A percentile compares a stretch with the other conserved stretches of the same genome.
phyloP scores from a whole-genome alignment of 2,888 invertebrate species.

The Galeopsomyia nigrocyanea region DNA sequence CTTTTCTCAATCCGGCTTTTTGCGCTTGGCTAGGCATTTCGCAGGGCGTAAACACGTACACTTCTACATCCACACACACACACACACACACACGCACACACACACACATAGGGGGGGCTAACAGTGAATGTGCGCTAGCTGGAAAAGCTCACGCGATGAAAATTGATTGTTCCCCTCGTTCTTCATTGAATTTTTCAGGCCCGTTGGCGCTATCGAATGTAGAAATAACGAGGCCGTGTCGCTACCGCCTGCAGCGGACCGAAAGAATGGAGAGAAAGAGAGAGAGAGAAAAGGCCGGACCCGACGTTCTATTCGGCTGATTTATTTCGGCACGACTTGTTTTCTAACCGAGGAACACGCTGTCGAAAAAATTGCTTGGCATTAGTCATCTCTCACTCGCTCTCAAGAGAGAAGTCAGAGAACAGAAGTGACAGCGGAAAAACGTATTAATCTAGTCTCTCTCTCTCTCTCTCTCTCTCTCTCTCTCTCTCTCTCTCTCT shows the following conservation, averaged over 20 bases:
- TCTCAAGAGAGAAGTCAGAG: not conserved
- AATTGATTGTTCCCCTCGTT: constrained; percentile 37
- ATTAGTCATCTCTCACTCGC: constrained; percentile 41
- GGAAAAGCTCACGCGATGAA: constrained; percentile 37
- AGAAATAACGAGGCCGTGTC: constrained; percentile 41
- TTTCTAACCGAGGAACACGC: constrained; percentile 44
- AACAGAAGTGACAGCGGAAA: constrained; percentile 38
- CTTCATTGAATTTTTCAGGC: constrained; percentile 35
- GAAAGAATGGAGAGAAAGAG: constrained; percentile 11
- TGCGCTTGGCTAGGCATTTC: not conserved
- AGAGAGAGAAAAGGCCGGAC: constrained; percentile 22
- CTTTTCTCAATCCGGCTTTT: constrained; percentile 17
- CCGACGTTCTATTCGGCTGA: constrained; percentile 35
- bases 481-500: constrained; percentile 22
- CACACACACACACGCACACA: constrained; percentile 3
- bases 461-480: constrained; percentile 7
- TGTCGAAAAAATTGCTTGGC: constrained; percentile 46
- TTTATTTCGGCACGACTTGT: constrained; percentile 46
- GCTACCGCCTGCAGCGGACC: not conserved
- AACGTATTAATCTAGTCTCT: constrained; percentile 47
- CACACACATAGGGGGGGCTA: no score
- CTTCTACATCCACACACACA: not conserved
- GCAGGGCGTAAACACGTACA: not conserved
- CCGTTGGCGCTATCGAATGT: constrained; percentile 32
- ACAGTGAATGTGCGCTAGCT: constrained; percentile 1